Evolutionary conservation across 2,797 vertebrate species (phyloP).

Genomic region (Oreochromis mossambicus): DNA sequence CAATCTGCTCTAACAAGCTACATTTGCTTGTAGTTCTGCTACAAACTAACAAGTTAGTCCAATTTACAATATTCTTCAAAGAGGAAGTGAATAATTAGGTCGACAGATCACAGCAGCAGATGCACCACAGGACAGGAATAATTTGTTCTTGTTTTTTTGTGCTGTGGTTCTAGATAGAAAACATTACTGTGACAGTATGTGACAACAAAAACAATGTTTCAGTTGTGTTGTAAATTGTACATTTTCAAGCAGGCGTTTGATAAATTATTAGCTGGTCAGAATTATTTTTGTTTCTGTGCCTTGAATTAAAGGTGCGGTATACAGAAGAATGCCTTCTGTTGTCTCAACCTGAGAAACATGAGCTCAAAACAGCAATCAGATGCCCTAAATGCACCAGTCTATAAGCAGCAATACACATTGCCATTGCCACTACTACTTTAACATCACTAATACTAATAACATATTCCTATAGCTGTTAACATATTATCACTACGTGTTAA

Average conservation of each 20-base stretch:
- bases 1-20: not conserved
- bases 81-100: not conserved
- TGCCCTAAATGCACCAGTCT: not conserved
- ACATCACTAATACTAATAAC: fast-evolving
- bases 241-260: not conserved
- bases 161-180: not conserved
- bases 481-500: not conserved
- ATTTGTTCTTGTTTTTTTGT: not conserved
- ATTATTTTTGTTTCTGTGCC: not conserved
- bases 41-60: not conserved
- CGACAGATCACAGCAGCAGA: not conserved
- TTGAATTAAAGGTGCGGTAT: not conserved
- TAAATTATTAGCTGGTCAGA: not conserved
- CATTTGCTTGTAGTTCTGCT: not conserved
- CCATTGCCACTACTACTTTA: not conserved
- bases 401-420: fast-evolving
- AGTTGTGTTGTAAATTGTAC: not conserved
- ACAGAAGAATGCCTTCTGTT: fast-evolving
- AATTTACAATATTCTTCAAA: not conserved
- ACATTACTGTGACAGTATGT: not conserved
- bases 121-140: not conserved
- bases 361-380: not conserved
- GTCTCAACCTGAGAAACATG: not conserved
- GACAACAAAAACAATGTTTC: not conserved
- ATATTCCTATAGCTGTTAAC: fast-evolving